Base-by-base conservation (phyloP, 2,888 invertebrate genomes). In the Volucella zonaria region DNA sequence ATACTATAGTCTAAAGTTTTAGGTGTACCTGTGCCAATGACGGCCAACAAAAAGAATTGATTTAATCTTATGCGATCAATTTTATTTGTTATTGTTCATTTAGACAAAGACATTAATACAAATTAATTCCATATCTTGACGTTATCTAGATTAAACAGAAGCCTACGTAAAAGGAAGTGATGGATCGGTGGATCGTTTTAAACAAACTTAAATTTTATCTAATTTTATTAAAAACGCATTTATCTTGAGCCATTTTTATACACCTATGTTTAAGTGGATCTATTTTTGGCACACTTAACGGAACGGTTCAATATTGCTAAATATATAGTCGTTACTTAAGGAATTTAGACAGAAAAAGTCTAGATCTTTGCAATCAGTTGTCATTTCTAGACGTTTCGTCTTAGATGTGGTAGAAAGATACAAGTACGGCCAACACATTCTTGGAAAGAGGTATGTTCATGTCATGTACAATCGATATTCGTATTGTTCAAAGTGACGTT, bases 21-120 rank as follows among this genome's bases (percentile, higher is more conserved):
- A 15, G n/a, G 14, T 31, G 12, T 43, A 43, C 67, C 49, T 43
- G 68, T 75, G 68, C 51, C 64, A 23, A 31, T 31, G 15, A 47
- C 58, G 23, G 64, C 66, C 51, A 71, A 49, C 49, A 56, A 38
- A n/a, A 64, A 4, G 54, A 68, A 49, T 71, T 14, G 67, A 82
- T 67, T 61, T 52, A 66, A 61, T 76, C 52, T 54, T 8, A 8
- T 1, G 56, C 47, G 61, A 77, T 73, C 73, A 62, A 82, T 77
- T 77, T 70, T 54, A 45, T 68, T 74, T 74, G 10, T 71, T 71
- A 14, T 62, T 59, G 23, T 59, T 52, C 51, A 23, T 43, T 59
- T 23, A 23, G 51, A 51, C 54, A 59, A 66, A 59, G 58, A 15
- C 18, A 51, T 47, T 75, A 52, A 18, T 15, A 59, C 11, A 45